Base-by-base conservation (phyloP, 2,113 vertebrate genomes). In the Microcebus jonahi region DNA sequence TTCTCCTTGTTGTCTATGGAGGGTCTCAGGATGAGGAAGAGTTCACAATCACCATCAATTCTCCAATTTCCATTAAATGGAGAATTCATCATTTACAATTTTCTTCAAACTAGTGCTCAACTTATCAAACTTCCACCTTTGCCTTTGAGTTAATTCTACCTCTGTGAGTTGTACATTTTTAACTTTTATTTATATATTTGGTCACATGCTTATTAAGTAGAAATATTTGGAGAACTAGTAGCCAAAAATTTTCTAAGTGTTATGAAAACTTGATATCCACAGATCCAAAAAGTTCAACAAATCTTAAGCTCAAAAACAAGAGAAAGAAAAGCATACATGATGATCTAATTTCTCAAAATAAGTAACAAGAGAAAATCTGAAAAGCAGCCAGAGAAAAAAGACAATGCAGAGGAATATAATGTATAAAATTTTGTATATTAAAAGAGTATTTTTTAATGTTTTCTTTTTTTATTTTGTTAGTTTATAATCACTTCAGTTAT, bases 71-170 rank as follows among this genome's bases (percentile, higher is more conserved):
- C 17, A 79, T 75, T 73, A 79, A 82, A 73, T 8, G 13, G 45
- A 73, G 55, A 67, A 88, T 25, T 76, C 36, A 76, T 68, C 55
- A 36, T 83, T 89, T 61, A 55, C 13, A 39, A 82, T 34, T 68
- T 85, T 34, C 42, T 63, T 90, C 36, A 93, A 93, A 93, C 53
- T 85, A 65, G 31, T 92, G 85, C 59, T 59, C 53, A 93, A 93
- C 31, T 93, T 85, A 84, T 53, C 73, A 65, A 85, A 71, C 48
- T 65, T 93, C 67, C 6, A 93, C 23, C 39, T 65, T 31, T 65
- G 13, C 65, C 67, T 75, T 42, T 93, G 20, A 77, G 50, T 1
- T 45, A 89, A 84, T 76, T 76, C 39, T 65, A 88, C 21, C 61
- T 71, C 83, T 88, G 42, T 17, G 31, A 31, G n/a, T 70, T 94